Evolutionary conservation across 2,797 vertebrate genomes (phyloP).

Genomic region (Chrysolophus pictus): DNA sequence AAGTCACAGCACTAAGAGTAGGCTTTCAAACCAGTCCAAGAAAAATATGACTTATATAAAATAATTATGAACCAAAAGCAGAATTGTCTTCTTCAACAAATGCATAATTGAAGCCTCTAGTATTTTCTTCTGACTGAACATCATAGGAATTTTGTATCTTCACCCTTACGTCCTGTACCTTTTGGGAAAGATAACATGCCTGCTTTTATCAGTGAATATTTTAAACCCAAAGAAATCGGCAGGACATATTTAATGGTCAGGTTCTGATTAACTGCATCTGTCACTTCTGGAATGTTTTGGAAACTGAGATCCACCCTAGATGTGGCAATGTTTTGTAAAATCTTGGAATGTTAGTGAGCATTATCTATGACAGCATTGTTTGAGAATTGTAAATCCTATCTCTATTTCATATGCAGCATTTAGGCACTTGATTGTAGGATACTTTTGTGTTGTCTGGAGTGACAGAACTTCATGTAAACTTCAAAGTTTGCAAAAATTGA

Average conservation of each 20-base stretch:
- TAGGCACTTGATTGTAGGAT: not conserved
- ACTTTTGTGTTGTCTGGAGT: not conserved
- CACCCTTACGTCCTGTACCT: not conserved
- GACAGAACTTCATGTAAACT: not conserved
- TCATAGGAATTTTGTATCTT: not conserved
- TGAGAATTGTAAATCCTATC: not conserved
- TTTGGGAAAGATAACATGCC: not conserved
- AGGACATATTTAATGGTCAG: not conserved
- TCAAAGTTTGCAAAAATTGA: not conserved
- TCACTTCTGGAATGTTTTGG: not conserved
- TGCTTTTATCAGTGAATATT: not conserved
- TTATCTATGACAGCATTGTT: not conserved
- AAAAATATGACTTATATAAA: slow-evolving; percentile 64
- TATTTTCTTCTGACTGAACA: not conserved
- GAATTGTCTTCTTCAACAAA: not conserved
- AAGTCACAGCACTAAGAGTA: slow-evolving; percentile 35
- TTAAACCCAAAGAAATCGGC: not conserved
- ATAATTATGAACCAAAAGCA: slow-evolving; percentile 37
- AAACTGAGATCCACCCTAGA: not conserved
- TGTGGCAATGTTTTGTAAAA: not conserved
- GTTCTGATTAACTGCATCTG: slow-evolving; percentile 5
- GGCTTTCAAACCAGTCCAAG: slow-evolving; percentile 72
- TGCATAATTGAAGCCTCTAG: not conserved
- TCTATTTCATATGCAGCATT: not conserved
- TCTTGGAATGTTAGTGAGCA: not conserved